phyloP scores from a whole-genome alignment of 2,888 invertebrate species.

The Protophormia terraenovae region DNA sequence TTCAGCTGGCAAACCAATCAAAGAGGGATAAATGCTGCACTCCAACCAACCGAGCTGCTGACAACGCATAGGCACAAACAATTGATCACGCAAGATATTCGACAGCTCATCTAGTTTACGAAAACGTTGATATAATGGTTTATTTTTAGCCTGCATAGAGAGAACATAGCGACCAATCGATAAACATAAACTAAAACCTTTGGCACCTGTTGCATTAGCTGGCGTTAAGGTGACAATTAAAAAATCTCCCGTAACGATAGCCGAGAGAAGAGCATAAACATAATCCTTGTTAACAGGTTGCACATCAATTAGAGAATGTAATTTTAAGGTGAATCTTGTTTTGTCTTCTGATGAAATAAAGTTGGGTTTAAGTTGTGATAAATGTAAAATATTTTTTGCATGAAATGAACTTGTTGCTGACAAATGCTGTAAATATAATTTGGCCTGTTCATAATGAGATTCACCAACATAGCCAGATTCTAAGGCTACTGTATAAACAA shows the following conservation, averaged over 20 bases:
- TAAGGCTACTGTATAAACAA: slow-evolving; percentile 77
- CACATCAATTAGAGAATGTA: slow-evolving; percentile 60
- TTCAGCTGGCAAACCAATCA: slow-evolving; percentile 78
- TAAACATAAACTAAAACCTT: slow-evolving; percentile 76
- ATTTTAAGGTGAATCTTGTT: slow-evolving; percentile 60
- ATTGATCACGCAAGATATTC: slow-evolving; percentile 82
- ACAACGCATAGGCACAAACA: slow-evolving; percentile 83
- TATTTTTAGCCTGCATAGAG: slow-evolving; percentile 70
- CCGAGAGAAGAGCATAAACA: slow-evolving; percentile 70
- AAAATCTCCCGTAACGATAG: slow-evolving; percentile 76
- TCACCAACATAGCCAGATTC: slow-evolving; percentile 76
- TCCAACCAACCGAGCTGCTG: slow-evolving; percentile 81
- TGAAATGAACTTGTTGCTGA: slow-evolving; percentile 73
- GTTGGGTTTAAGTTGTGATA: slow-evolving; percentile 41
- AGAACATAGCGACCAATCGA: slow-evolving; percentile 78
- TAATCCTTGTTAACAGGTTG: not conserved
- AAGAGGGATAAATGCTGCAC: slow-evolving; percentile 76
- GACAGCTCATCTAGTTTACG: slow-evolving; percentile 82
- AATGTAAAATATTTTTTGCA: slow-evolving; percentile 72
- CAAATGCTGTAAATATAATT: slow-evolving; percentile 56
- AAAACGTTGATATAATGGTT: slow-evolving; percentile 74
- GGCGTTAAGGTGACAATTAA: slow-evolving; percentile 77
- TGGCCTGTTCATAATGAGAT: slow-evolving; percentile 64
- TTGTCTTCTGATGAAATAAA: not conserved
- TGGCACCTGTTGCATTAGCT: slow-evolving; percentile 56